phyloP scores from a whole-genome alignment of 1,140 invertebrate genomes.

The Heliothis virescens region DNA sequence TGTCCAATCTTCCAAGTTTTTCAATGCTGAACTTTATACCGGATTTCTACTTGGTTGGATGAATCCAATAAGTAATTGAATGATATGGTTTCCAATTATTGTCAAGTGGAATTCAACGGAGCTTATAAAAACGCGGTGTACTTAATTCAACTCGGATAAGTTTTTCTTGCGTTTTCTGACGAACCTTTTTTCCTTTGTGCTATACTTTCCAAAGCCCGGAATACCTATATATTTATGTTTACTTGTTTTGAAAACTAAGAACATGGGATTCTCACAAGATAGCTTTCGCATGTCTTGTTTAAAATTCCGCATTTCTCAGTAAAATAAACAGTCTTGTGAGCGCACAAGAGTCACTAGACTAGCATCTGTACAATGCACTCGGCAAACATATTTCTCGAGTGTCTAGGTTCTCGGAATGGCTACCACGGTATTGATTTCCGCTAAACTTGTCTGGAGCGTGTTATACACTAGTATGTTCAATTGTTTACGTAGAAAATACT shows the following conservation, averaged over 20 bases:
- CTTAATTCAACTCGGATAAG: no score
- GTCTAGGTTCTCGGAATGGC: constrained; percentile 11
- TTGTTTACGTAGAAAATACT: constrained; percentile 39
- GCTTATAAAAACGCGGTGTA: not conserved
- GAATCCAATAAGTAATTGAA: not conserved
- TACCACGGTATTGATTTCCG: constrained; percentile 42
- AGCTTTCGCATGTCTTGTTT: no score
- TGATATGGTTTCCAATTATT: constrained; percentile 22
- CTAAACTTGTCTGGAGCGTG: constrained; percentile 39
- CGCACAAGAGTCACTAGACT: not conserved
- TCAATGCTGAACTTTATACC: not conserved
- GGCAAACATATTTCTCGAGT: no score
- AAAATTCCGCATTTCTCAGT: not conserved
- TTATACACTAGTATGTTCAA: constrained; percentile 8
- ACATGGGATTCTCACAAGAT: no score
- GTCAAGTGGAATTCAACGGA: not conserved
- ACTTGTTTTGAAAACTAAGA: no score
- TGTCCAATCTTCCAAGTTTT: not conserved
- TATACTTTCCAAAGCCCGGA: no score
- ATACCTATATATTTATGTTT: no score
- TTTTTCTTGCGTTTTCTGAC: no score
- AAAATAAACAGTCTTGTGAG: not conserved
- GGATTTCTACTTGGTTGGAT: constrained; percentile 14
- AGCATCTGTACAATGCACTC: not conserved
- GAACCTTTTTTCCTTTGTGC: no score